These are phyloP conservation scores for Tringa solitaria DNA, from an alignment of 2,113 vertebrate species.

Conservation along the genomic window DNA sequence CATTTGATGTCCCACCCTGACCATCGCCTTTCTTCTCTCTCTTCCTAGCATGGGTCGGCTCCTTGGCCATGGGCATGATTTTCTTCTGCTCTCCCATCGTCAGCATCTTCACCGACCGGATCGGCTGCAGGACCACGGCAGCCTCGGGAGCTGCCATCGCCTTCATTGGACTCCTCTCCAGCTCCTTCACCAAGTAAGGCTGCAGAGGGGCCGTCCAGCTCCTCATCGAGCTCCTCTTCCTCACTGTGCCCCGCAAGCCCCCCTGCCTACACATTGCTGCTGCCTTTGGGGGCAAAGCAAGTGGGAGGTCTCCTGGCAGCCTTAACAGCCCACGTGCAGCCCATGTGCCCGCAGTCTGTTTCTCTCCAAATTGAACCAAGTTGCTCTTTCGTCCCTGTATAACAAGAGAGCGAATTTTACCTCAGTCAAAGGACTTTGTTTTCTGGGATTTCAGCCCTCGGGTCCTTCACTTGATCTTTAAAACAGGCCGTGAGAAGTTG, in stretches of 20 bases:
- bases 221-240: not conserved
- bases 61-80: constrained; percentile 97
- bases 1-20: not conserved
- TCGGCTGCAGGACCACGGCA: constrained; percentile 93
- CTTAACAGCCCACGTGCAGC: not conserved
- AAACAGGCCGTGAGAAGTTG: not conserved
- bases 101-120: constrained; percentile 97
- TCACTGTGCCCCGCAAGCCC: not conserved
- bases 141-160: constrained; percentile 87
- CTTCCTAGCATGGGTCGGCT: constrained; percentile 90
- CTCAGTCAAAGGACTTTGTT: not conserved
- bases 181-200: constrained; percentile 95
- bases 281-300: not conserved
- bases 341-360: accelerated
- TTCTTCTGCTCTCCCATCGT: constrained; percentile 98
- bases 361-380: not conserved
- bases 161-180: constrained; percentile 91
- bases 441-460: not conserved
- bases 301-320: not conserved
- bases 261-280: not conserved
- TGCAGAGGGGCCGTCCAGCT: not conserved
- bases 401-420: not conserved
- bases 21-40: constrained; percentile 4
- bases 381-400: not conserved
- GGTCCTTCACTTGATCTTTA: not conserved